Evolutionary conservation across 2,113 vertebrate species (phyloP).

Genomic region (Nycticryphes semicollaris): DNA sequence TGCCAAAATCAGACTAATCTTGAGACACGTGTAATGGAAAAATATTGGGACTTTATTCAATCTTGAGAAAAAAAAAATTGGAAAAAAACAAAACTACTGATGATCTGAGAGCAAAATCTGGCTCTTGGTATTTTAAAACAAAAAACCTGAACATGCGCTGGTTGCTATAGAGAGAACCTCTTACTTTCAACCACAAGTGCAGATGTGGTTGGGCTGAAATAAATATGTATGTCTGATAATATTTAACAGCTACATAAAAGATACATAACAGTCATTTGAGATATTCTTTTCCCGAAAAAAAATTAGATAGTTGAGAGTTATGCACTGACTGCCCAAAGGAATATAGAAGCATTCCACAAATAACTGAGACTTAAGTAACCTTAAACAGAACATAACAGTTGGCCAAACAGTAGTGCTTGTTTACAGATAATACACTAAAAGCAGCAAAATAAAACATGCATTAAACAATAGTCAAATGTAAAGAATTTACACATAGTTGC

Average conservation of each 20-base stretch:
- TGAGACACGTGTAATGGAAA: background rate
- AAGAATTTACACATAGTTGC: background rate
- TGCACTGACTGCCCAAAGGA: background rate
- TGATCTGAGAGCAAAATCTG: constrained; percentile 30
- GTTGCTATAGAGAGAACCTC: constrained; percentile 56
- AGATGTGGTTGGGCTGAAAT: constrained; percentile 35
- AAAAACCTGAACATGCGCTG: background rate
- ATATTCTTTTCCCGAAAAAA: background rate
- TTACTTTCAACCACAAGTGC: constrained; percentile 55
- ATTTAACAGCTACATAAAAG: constrained; percentile 23
- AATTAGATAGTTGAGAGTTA: constrained; percentile 1
- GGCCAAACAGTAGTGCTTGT: background rate
- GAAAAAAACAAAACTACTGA: background rate
- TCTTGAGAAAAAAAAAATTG: background rate
- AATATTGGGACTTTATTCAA: background rate
- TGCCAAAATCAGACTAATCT: constrained; percentile 8
- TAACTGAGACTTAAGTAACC: constrained; percentile 26
- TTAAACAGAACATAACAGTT: background rate
- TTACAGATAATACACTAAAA: background rate
- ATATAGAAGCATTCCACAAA: constrained; percentile 41
- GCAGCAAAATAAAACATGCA: background rate
- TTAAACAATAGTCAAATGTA: background rate
- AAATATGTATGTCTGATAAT: background rate
- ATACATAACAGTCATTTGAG: background rate
- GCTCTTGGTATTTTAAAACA: constrained; percentile 5